Evolutionary conservation across 2,888 invertebrate species (phyloP), one percentile per base, ranked within the genome.

Genomic region (Nephrocerus scutellatus): DNA sequence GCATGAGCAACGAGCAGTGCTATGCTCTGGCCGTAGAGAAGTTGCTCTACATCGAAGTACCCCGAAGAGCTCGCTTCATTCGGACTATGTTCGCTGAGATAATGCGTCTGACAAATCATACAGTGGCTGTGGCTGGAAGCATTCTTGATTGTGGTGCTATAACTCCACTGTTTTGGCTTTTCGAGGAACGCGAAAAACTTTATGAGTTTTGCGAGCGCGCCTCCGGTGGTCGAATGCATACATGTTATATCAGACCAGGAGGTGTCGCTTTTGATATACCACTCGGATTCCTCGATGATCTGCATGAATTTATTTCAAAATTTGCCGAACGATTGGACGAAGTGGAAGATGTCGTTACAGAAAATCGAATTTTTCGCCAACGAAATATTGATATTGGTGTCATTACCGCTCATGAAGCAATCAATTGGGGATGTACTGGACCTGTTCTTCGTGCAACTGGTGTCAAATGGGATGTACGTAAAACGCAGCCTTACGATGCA

Each of bases 121-220:
- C 83, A 35, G 75, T 89, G 68, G 83, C 80, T 36, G 64, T 86
- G 28, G 77, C 80, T 0, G 77, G 84, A 0, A 80, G 85, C 43
- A 74, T 83, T 15, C 70, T 92, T 12, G 91, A 92, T 58, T 75
- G 85, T 15, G 91, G 91, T 15, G 89, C 82, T 5, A 80, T 92
- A 49, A 88, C 90, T 2, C 91, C 91, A 1, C 81, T 89, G 56
- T 90, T 92, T 66, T 92, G 90, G 89, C 72, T 88, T 59, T 89
- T 88, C 62, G 89, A 91, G 66, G 91, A 88, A 66, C 73, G 88
- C 32, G 89, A 89, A 67, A 89, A 89, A 68, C 66, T 89, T 45
- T 81, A 84, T 67, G 91, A 92, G 63, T 75, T 88, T 50, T 86
- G 80, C 57, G 91, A 92, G 62, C 72, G 89, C 46, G 79, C 81